These are phyloP conservation scores for Cyclura pinguis DNA, from an alignment of 2,797 vertebrate species.

Conservation along the genomic window DNA sequence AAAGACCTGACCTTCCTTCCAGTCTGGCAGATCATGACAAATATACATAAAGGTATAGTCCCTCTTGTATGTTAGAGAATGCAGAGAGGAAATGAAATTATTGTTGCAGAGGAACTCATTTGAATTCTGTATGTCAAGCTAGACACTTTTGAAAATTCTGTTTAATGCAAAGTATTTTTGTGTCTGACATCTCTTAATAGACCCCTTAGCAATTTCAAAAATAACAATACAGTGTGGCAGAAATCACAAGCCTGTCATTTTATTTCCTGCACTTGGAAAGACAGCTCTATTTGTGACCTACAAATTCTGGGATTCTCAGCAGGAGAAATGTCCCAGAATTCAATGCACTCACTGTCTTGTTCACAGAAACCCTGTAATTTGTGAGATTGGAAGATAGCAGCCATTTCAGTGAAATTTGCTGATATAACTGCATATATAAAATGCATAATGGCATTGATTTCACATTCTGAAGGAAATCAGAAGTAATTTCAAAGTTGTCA, in stretches of 20 bases:
- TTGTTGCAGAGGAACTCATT: background rate
- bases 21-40: background rate
- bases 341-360: background rate
- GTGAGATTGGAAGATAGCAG: constrained; percentile 16
- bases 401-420: background rate
- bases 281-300: constrained; percentile 26
- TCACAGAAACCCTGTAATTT: background rate
- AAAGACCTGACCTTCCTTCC: background rate
- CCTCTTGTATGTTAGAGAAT: background rate
- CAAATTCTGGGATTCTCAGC: constrained; percentile 13
- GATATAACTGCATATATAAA: background rate
- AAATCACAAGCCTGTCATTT: constrained; percentile 27
- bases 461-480: background rate
- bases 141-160: background rate
- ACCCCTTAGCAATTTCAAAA: constrained; percentile 15
- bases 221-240: constrained; percentile 15
- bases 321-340: constrained; percentile 11
- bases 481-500: constrained; percentile 19
- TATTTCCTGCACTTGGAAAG: background rate
- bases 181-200: constrained; percentile 4
- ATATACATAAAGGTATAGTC: background rate
- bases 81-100: background rate
- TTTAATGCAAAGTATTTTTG: constrained; percentile 17
- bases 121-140: background rate
- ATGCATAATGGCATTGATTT: background rate